Base-by-base conservation (phyloP, 2,888 invertebrate species). In the Eupithecia abbreviata region DNA sequence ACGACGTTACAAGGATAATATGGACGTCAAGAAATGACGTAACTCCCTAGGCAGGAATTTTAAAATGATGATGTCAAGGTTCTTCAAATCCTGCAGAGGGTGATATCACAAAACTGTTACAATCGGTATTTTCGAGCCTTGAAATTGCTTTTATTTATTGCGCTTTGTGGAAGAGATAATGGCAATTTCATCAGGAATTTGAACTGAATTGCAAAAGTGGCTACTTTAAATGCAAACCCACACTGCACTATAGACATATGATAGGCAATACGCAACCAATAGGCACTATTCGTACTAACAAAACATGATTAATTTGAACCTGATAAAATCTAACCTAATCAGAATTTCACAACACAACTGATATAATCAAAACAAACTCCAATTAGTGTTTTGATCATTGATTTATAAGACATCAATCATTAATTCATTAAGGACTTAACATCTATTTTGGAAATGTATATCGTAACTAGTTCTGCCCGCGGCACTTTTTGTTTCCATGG, bases 221-320 rank as follows among this genome's bases (percentile, higher is more conserved):
- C 85, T 85, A 84, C 80, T 92, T 90, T 85, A 88, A 88, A 92
- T 92, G 89, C 90, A 87, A 86, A 84, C 85, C 89, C 84, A 88
- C 88, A 9, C 9, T 3, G 18, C 9, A 9, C 18, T 55, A n/a
- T 55, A 55, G 2, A 58, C 9, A 58, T 1, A 58, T 45, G 75
- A 75, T 76, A 74, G 68, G 84, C 85, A 86, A 90, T 89, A 70
- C 42, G 15, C 66, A 66, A 42, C 42, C 5, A 71, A 85, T 88
- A 88, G 86, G 86, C 88, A 89, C 88, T 85, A 87, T 90, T 90
- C 87, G 42, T 88, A 86, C 86, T 85, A 83, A 82, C 82, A 84
- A 86, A 84, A 83, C 82, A 84, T 75, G 73, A 82, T 76, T 76
- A 75, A 81, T 82, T 78, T 81, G 84, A 76, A 74, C 77, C 55